Evolutionary conservation across 2,113 vertebrate genomes (phyloP).

Genomic region (Anoplopoma fimbria): DNA sequence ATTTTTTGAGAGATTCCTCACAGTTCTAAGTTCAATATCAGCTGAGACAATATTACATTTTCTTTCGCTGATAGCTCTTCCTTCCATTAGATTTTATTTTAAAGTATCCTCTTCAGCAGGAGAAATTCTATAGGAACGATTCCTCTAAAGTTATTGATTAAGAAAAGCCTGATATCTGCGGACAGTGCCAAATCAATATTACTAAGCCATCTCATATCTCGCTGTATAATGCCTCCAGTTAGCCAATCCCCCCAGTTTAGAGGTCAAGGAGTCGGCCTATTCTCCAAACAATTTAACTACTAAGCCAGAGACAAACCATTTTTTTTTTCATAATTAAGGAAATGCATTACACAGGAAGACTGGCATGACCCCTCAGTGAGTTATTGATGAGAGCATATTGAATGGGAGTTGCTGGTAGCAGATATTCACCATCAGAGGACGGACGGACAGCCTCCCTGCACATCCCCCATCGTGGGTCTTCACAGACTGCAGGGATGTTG

Average conservation of each 20-base stretch:
- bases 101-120: conserved; percentile 42
- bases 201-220: conserved; percentile 69
- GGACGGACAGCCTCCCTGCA: conserved; percentile 12
- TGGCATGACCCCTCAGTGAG: conserved; percentile 30
- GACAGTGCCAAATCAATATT: conserved; percentile 65
- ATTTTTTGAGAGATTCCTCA: background rate
- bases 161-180: conserved; percentile 59
- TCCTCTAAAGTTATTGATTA: conserved; percentile 69
- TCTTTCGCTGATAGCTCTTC: conserved; percentile 24
- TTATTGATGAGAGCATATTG: conserved; percentile 49
- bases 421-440: conserved; percentile 43
- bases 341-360: conserved; percentile 36
- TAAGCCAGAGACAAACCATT: conserved; percentile 14
- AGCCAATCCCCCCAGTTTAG: conserved; percentile 69
- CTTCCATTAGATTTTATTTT: conserved; percentile 55
- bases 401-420: background rate
- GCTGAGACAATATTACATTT: conserved; percentile 30
- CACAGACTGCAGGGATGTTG: conserved; percentile 26
- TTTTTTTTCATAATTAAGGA: conserved; percentile 44
- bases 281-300: conserved; percentile 54
- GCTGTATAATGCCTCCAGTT: conserved; percentile 58
- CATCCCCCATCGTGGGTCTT: conserved; percentile 31
- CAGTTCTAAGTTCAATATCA: conserved; percentile 39
- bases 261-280: conserved; percentile 65
- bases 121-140: conserved; percentile 52